Evolutionary conservation across 92 coral and sea anemone genomes (phyloP), one percentile per base, ranked within the genome.

Genomic region (Actinostola sp.): DNA sequence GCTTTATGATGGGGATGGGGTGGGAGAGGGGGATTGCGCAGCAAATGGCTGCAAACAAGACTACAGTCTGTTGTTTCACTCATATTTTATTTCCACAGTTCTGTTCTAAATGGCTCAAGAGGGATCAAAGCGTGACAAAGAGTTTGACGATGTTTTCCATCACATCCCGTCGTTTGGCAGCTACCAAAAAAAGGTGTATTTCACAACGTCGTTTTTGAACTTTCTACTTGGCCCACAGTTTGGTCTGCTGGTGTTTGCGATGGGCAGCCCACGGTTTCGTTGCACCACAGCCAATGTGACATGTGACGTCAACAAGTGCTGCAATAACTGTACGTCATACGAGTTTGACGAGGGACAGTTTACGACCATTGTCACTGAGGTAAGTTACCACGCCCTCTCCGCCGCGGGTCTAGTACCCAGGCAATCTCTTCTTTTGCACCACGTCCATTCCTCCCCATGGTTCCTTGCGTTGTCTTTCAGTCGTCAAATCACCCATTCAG

Each of bases 221-320:
- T 31, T 66, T 14, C 56, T 56, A 20, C 42, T 70, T 45, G 70
- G 59, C 12, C 72, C 66, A 34, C 84, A 70, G 72, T 67, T 58
- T 60, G 83, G 75, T 26, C 23, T 77, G 51, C 30, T 79, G 39
- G 78, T 78, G 50, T 78, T 78, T 48, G 84, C 77, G 11, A 78
- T 61, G 63, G 75, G 84, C 8, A 68, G 71, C 28, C 77, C 84
- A 8, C 66, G 53, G 6, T 78, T 67, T 63, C 71, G 54, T 31
- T 79, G 84, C 71, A 14, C 77, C 26, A 66, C 63, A 38, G 38
- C 62, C 44, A 74, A 74, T 26, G 63, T 52, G 20, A 16, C 63
- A 1, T 70, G 84, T 49, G 77, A 70, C 32, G 50, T 34, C 19
- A 79, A 79, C 61, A 43, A 38, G 51, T 79, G 78, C 27, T 79